Conservation (phyloP, 1,140 invertebrate species). For the Atta colombica region DNA sequence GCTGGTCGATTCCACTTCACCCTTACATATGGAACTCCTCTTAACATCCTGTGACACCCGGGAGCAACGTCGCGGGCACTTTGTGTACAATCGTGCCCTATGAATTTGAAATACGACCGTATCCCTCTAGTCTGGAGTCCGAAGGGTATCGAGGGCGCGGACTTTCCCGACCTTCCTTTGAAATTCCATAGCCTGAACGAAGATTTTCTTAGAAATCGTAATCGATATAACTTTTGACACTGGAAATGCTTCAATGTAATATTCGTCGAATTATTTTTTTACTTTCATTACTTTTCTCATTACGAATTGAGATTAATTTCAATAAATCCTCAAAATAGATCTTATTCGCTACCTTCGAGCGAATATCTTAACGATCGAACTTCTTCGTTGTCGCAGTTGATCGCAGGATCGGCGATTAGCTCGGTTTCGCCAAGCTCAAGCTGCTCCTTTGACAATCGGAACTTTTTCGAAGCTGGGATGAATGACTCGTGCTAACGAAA, state of each 20-base stretch:
- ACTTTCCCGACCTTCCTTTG: conserved; percentile 18
- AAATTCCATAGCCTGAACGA: conserved; percentile 4
- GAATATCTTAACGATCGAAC: conserved; percentile 12
- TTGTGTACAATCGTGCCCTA: conserved; percentile 31
- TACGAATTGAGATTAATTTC: background rate
- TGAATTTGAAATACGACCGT: conserved; percentile 65
- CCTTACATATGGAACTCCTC: conserved; percentile 60
- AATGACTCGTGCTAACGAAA: background rate
- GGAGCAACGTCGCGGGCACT: conserved; percentile 27
- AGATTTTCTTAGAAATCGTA: conserved; percentile 12
- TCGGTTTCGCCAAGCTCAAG: background rate
- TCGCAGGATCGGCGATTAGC: conserved; percentile 4
- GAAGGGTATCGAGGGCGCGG: background rate
- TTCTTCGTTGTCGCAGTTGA: background rate
- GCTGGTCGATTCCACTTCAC: conserved; percentile 57
- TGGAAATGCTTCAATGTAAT: background rate
- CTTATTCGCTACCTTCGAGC: background rate
- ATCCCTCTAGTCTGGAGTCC: background rate
- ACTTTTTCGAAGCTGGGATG: background rate
- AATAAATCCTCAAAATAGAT: background rate
- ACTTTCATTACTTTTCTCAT: background rate
- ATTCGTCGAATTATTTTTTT: background rate
- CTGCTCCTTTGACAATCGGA: conserved; percentile 6
- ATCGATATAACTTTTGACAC: background rate
- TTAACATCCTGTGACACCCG: conserved; percentile 48